Conservation (phyloP, 2,888 invertebrate species). For the Formica aserva region DNA sequence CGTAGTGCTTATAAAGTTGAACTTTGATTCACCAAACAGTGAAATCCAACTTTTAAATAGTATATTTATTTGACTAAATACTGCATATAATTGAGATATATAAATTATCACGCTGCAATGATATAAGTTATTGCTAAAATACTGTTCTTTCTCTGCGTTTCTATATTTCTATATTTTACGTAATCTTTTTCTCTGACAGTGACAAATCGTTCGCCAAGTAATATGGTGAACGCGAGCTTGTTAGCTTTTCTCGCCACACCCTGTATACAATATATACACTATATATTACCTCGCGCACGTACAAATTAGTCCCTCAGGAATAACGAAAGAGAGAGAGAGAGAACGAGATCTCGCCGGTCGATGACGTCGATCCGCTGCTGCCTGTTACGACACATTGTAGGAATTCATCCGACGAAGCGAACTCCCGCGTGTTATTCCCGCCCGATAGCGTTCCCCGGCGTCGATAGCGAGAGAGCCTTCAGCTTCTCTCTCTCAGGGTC, state of each 20-base stretch:
- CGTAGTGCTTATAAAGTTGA: background rate
- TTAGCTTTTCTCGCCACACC: constrained; percentile 49
- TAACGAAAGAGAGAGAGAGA: constrained; percentile 16
- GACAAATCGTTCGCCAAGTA: constrained; percentile 14
- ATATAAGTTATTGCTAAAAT: background rate
- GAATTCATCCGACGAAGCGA: constrained; percentile 50
- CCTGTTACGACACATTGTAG: constrained; percentile 42
- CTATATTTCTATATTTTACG: constrained; percentile 30
- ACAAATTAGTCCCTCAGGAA: constrained; percentile 44
- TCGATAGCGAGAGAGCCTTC: constrained; percentile 36
- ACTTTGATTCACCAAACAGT: background rate
- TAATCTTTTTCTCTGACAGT: constrained; percentile 11
- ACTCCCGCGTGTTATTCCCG: constrained; percentile 45
- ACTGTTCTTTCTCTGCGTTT: background rate
- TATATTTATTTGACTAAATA: background rate
- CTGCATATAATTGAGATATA: background rate
- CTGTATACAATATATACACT: constrained; percentile 34
- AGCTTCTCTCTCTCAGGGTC: constrained; percentile 42
- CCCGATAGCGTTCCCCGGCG: constrained; percentile 42
- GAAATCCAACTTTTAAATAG: background rate
- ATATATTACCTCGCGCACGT: constrained; percentile 48
- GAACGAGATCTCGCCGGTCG: constrained; percentile 2
- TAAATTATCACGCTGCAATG: background rate
- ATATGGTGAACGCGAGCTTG: constrained; percentile 32
- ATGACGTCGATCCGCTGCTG: constrained; percentile 36